These are phyloP conservation scores for Nesospiza acunhae DNA, from an alignment of 2,113 vertebrate genomes.

Conservation along the genomic window DNA sequence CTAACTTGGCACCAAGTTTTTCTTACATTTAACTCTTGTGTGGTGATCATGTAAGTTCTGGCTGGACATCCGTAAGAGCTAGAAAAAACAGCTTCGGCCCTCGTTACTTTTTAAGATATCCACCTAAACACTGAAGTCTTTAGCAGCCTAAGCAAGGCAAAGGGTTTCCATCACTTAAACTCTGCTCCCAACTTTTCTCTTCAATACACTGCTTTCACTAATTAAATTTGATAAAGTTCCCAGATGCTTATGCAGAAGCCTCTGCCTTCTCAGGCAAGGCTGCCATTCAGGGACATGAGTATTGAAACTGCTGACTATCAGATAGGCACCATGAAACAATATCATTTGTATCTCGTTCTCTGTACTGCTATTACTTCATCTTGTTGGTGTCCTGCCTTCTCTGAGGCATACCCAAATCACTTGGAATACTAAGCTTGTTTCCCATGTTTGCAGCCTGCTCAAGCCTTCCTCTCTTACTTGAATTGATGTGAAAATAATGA, in stretches of 20 bases:
- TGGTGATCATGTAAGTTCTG: background rate
- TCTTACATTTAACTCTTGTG: background rate
- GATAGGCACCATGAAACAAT: background rate
- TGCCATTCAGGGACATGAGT: background rate
- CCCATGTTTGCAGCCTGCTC: background rate
- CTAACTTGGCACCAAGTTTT: background rate
- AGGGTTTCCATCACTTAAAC: background rate
- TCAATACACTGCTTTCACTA: background rate
- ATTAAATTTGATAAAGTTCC: background rate
- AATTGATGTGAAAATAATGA: background rate
- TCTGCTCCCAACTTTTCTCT: background rate
- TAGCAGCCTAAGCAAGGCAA: background rate
- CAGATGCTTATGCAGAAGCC: background rate
- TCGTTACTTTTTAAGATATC: background rate
- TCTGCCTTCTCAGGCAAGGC: background rate
- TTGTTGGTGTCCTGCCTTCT: background rate
- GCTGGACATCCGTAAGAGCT: background rate
- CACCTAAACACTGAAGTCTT: background rate
- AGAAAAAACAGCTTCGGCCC: fast-evolving
- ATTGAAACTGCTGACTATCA: background rate
- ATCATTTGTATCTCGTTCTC: background rate
- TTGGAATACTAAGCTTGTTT: background rate
- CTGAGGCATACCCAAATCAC: background rate
- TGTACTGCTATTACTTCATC: background rate
- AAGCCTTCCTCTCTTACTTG: background rate